These are phyloP conservation scores for Cinara cedri DNA, from an alignment of 2,888 invertebrate species.

Conservation along the genomic window DNA sequence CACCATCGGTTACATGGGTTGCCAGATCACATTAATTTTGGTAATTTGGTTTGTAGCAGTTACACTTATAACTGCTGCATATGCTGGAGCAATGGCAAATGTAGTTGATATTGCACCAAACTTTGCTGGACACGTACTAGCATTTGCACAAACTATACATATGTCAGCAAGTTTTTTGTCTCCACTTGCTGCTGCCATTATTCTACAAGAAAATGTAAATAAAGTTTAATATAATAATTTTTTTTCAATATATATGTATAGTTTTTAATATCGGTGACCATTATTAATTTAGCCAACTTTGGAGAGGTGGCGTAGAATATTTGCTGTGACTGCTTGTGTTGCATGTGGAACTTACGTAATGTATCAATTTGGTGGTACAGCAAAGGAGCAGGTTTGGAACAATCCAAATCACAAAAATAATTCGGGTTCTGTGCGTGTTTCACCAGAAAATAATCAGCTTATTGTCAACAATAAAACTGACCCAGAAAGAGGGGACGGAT, in stretches of 20 bases:
- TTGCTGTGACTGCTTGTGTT: constrained; percentile 69
- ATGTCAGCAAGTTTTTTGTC: constrained; percentile 77
- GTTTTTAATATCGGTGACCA: not conserved
- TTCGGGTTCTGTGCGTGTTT: constrained; percentile 47
- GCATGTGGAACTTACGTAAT: constrained; percentile 70
- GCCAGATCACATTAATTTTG: constrained; percentile 68
- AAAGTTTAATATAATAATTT: not conserved
- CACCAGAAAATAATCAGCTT: constrained; percentile 50
- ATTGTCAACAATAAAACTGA: constrained; percentile 49
- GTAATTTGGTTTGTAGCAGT: constrained; percentile 74
- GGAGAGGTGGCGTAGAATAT: constrained; percentile 72
- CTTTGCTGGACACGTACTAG: constrained; percentile 75
- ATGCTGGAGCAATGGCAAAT: constrained; percentile 78
- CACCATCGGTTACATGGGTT: constrained; percentile 71
- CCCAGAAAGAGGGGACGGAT: constrained; percentile 51
- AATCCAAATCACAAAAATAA: constrained; percentile 60
- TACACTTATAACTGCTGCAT: constrained; percentile 74
- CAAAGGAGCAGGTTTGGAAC: constrained; percentile 64
- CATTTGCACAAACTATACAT: constrained; percentile 78
- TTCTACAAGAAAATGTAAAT: constrained; percentile 69
- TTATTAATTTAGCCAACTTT: constrained; percentile 61
- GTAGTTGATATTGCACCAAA: constrained; percentile 81
- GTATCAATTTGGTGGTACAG: constrained; percentile 73
- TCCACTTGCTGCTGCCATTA: constrained; percentile 70
- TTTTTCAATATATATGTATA: not conserved